Conservation (phyloP, 2,797 vertebrate species). For the Todus mexicanus region DNA sequence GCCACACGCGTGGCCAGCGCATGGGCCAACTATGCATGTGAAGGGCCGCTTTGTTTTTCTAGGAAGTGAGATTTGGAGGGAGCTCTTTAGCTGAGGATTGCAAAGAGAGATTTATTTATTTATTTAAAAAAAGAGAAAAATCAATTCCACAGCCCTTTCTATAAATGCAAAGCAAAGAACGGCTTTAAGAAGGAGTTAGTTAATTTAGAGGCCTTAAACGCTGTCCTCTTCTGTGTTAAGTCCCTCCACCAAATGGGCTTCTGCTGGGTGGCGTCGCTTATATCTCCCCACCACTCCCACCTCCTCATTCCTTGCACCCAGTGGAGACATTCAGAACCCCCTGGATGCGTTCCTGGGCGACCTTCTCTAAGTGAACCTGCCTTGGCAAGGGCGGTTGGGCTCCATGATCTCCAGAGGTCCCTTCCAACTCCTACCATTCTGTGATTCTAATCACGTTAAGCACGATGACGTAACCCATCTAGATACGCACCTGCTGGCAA, state of each 20-base stretch:
- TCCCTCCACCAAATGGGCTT: slow-evolving; percentile 5
- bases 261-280: not conserved
- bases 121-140: not conserved
- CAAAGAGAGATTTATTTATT: not conserved
- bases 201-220: slow-evolving; percentile 10
- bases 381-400: no score
- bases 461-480: not conserved
- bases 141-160: slow-evolving; percentile 5
- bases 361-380: no score
- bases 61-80: not conserved
- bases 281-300: not conserved
- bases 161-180: slow-evolving; percentile 10
- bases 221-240: not conserved
- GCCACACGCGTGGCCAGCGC: not conserved
- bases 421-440: no score
- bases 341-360: no score
- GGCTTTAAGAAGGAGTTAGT: slow-evolving; percentile 28
- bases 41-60: not conserved
- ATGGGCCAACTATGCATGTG: not conserved
- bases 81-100: not conserved
- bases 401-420: no score
- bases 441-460: not conserved
- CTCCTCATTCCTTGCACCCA: not conserved
- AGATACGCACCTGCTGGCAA: not conserved
- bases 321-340: no score